phyloP scores from a whole-genome alignment of 2,113 vertebrate genomes.

The Acinonyx jubatus region DNA sequence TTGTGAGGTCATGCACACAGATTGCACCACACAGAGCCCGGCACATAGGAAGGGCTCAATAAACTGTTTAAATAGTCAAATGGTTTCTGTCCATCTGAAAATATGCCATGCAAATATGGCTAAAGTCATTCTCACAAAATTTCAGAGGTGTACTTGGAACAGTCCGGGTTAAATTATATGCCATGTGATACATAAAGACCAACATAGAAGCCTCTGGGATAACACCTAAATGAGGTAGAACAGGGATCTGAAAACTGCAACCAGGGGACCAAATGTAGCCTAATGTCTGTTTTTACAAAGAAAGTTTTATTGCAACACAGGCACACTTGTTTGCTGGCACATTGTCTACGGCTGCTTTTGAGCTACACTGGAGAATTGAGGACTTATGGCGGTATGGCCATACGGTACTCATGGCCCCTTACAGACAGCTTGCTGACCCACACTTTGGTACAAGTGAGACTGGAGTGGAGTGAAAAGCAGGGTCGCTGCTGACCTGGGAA shows the following conservation, averaged over 20 bases:
- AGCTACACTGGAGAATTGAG: accelerated
- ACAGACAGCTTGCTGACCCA: background rate
- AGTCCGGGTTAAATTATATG: background rate
- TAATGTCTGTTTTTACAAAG: background rate
- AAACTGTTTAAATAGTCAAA: background rate
- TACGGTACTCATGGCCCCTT: background rate
- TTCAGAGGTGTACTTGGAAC: background rate
- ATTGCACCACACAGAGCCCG: accelerated
- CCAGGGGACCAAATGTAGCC: background rate
- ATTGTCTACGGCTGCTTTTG: background rate
- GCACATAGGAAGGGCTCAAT: accelerated
- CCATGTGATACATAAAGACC: too few species aligned
- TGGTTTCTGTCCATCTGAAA: too few species aligned
- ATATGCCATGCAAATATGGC: background rate
- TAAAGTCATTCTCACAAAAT: background rate
- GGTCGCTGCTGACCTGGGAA: background rate
- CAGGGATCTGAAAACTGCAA: background rate
- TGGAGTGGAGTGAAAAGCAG: background rate
- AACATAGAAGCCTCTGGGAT: background rate
- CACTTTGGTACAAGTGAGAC: background rate
- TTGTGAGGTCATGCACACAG: accelerated
- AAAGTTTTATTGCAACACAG: background rate
- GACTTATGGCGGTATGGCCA: accelerated
- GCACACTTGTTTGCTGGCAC: background rate
- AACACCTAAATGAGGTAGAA: background rate